Evolutionary conservation across 2,113 vertebrate genomes (phyloP).

Genomic region (Thryonomys swinderianus): DNA sequence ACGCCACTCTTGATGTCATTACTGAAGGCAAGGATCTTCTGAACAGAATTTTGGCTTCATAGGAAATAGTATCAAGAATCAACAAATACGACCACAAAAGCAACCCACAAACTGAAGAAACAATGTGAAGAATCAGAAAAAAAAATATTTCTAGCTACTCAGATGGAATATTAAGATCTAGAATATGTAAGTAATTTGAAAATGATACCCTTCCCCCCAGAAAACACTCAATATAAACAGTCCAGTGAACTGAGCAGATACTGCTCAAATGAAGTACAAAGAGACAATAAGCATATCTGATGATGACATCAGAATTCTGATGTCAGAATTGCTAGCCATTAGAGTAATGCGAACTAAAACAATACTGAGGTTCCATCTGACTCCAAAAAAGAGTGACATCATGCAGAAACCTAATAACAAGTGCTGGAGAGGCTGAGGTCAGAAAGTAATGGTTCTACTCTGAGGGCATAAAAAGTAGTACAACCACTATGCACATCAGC

Average conservation of each 20-base stretch:
- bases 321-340: background rate
- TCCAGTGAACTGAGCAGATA: background rate
- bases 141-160: background rate
- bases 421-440: background rate
- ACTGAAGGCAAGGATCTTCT: background rate
- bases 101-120: too few relatives aligned
- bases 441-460: background rate
- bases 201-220: background rate
- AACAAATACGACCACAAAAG: background rate
- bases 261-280: background rate
- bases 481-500: background rate
- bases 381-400: background rate
- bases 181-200: background rate
- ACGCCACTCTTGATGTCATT: background rate
- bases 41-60: background rate
- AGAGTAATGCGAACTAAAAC: background rate
- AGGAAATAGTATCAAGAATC: background rate
- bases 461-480: background rate
- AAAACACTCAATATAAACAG: background rate
- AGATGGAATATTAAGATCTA: background rate
- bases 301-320: too few relatives aligned
- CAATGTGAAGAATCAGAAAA: background rate
- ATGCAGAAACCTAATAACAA: background rate
- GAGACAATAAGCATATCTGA: too few relatives aligned
- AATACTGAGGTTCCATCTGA: background rate